Evolutionary conservation across 2,113 vertebrate species (phyloP), one percentile per base, ranked within the genome.

Genomic region (Microtus ochrogaster): DNA sequence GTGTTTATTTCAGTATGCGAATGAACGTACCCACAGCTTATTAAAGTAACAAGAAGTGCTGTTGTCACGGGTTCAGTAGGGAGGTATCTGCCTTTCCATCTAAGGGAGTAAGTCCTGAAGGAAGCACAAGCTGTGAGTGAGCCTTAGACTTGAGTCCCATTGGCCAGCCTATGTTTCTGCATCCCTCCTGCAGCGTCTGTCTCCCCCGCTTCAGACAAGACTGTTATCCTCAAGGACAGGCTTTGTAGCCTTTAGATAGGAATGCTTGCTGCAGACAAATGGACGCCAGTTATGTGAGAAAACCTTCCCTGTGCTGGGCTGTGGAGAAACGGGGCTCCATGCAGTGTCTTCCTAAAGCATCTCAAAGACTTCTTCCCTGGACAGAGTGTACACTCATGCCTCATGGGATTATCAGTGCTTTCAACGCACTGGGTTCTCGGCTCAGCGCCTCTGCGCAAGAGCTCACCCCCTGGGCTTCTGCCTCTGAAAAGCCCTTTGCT

Each of bases 121-220:
- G 5, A 66, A 36, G 55, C 10, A 2, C 30, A 39, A 36, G 61
- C 7, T 39, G n/a, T 8, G 68, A 22, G 24, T 14, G 49, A 21
- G 19, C 24, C 30, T 22, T 7, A 41, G 66, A 36, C 9, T 28
- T 72, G 73, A 39, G 0, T 26, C 6, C 6, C 36, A 52, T 58
- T 17, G 74, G 85, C 44, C 55, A 19, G 52, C 30, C 2, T 10
- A 41, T 8, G 3, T 26, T 49, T 65, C n/a, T 17, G 7, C 7
- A 1, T 12, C n/a, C 21, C 12, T 41, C 7, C 4, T 12, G 0
- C 0, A 5, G 0, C 24, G 17, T 16, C 7, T 24, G 11, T 1
- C 0, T 39, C 49, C 24, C 24, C 21, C 41, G 81, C 28, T 22
- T 65, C 7, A 0, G 0, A 21, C 16, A 5, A 39, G 65, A 52